A percentile compares a stretch with the other conserved stretches of the same genome.
Evolutionary conservation across 2,797 vertebrate species (phyloP).

Genomic region (Tarsius wallacei): DNA sequence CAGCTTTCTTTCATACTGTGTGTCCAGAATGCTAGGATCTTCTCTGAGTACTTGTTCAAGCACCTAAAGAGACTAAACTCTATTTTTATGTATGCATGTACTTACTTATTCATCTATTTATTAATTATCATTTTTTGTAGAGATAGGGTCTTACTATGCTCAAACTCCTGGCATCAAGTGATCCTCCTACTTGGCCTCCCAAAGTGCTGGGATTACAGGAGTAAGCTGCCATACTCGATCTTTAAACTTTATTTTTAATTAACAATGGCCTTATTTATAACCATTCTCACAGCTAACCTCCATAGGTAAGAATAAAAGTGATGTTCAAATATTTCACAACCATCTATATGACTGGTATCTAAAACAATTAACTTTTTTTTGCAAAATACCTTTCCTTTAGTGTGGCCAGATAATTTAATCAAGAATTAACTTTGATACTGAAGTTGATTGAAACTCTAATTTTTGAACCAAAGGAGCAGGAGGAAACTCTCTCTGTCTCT

Average conservation of each 20-base stretch:
- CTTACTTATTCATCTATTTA: too few relatives aligned
- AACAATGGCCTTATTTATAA: not conserved
- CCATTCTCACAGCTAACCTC: not conserved
- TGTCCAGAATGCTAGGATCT: not conserved
- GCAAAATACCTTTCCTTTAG: not conserved
- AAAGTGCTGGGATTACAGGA: too few relatives aligned
- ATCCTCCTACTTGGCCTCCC: too few relatives aligned
- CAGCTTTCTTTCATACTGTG: not conserved
- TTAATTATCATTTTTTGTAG: too few relatives aligned
- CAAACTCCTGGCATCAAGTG: too few relatives aligned
- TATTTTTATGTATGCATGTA: not conserved
- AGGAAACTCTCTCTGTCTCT: not conserved
- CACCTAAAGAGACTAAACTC: not conserved
- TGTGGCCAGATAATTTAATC: not conserved
- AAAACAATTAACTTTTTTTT: not conserved
- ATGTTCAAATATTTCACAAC: not conserved
- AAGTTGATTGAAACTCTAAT: slow-evolving; percentile 20
- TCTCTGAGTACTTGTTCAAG: slow-evolving; percentile 17
- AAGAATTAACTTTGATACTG: not conserved
- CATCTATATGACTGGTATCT: not conserved
- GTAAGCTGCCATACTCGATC: too few relatives aligned
- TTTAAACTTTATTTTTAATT: not conserved
- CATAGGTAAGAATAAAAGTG: not conserved
- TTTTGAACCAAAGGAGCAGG: not conserved
- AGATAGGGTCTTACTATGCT: too few relatives aligned